Evolutionary conservation across 2,888 invertebrate genomes (phyloP).

Genomic region (Plebejus argus): DNA sequence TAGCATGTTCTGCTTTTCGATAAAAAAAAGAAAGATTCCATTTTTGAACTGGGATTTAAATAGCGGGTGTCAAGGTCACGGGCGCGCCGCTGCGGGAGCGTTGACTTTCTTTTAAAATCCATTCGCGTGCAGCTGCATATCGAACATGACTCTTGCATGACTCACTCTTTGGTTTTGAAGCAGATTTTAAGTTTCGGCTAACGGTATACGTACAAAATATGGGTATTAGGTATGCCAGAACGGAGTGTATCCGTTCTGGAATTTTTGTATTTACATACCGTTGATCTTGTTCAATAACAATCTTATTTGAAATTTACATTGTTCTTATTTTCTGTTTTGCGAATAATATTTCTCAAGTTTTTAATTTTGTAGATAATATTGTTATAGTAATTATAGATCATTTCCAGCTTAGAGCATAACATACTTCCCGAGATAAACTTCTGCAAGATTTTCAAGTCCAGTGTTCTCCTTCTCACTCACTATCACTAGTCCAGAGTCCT

Average conservation of each 20-base stretch:
- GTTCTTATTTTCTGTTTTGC: not conserved
- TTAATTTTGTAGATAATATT: not conserved
- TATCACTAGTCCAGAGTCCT: too few species aligned
- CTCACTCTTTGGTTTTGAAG: slow-evolving; percentile 10
- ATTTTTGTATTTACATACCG: too few species aligned
- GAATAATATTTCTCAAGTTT: not conserved
- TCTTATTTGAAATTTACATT: not conserved
- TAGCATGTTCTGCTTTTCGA: not conserved
- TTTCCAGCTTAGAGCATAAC: not conserved
- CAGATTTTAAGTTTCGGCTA: not conserved
- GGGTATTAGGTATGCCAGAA: too few species aligned
- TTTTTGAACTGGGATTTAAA: slow-evolving; percentile 10
- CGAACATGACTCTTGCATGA: slow-evolving; percentile 35
- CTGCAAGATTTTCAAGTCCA: not conserved
- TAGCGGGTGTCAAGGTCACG: slow-evolving; percentile 62
- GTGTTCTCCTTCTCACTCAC: too few species aligned
- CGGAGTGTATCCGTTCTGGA: too few species aligned
- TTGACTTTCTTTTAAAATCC: slow-evolving; percentile 48
- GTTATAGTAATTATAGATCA: not conserved
- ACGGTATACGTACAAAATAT: too few species aligned
- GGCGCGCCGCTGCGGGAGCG: slow-evolving; percentile 45
- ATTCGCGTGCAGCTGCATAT: slow-evolving; percentile 49
- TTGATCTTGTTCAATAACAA: not conserved
- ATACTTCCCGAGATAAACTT: not conserved
- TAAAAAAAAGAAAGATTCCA: not conserved